A percentile compares a stretch with the other conserved stretches of the same genome.
phyloP scores from a whole-genome alignment of 1,140 invertebrate species.

The Drosophila repleta region DNA sequence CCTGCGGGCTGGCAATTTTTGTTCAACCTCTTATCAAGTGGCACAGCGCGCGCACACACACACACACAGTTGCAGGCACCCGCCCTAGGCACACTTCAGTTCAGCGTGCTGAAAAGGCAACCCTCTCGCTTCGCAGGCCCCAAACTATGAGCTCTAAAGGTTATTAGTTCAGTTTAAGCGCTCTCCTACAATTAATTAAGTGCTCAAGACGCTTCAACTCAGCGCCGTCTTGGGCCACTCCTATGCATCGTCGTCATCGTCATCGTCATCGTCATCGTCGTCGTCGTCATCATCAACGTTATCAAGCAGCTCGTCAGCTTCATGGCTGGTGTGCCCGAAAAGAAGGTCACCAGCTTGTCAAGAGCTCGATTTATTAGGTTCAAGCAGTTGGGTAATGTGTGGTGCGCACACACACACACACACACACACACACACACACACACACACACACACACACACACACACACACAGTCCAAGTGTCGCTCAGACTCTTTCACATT shows the following conservation, averaged over 20 bases:
- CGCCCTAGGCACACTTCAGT: background rate
- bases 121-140: background rate
- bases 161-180: slow-evolving; percentile 79
- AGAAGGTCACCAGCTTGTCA: slow-evolving; percentile 74
- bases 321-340: slow-evolving; percentile 44
- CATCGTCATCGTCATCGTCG: slow-evolving; percentile 7
- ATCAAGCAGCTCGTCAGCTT: slow-evolving; percentile 11
- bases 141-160: slow-evolving; percentile 58
- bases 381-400: slow-evolving; percentile 66
- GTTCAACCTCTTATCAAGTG: slow-evolving; percentile 26
- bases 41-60: background rate
- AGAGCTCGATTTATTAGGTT: slow-evolving; percentile 80
- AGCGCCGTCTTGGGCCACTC: slow-evolving; percentile 42
- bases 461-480: slow-evolving; percentile 53
- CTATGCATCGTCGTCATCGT: slow-evolving; percentile 28
- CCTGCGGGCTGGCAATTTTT: slow-evolving; percentile 43
- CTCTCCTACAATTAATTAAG: slow-evolving; percentile 79
- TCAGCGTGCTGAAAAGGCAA: background rate
- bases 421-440: slow-evolving; percentile 26
- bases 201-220: slow-evolving; percentile 72
- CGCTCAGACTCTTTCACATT: slow-evolving; percentile 40
- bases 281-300: slow-evolving; percentile 7
- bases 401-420: slow-evolving; percentile 9
- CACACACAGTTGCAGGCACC: too few relatives aligned
- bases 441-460: slow-evolving; percentile 1